These are phyloP conservation scores for Dermatemys mawii DNA, from an alignment of 2,113 vertebrate genomes.

Conservation along the genomic window DNA sequence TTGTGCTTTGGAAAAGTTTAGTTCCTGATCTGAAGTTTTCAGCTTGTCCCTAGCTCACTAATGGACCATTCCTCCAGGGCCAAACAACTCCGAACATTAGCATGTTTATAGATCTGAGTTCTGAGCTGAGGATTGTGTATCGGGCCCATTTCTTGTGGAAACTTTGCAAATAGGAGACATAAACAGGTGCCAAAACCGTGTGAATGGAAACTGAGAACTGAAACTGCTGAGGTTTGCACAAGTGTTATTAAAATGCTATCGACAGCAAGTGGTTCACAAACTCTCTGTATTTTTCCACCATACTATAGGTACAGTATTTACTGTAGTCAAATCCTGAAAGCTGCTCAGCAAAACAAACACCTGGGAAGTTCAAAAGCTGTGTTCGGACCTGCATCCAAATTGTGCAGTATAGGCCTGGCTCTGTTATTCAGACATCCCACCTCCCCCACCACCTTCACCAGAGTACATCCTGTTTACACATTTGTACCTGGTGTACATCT, in stretches of 20 bases:
- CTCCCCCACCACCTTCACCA: not conserved
- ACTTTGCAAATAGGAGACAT: slow-evolving; percentile 17
- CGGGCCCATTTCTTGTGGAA: not conserved
- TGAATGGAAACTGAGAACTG: slow-evolving; percentile 43
- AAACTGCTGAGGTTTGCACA: slow-evolving; percentile 54
- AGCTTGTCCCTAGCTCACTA: not conserved
- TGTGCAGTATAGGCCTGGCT: not conserved
- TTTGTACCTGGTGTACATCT: slow-evolving; percentile 49
- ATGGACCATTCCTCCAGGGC: not conserved
- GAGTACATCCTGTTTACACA: slow-evolving; percentile 17
- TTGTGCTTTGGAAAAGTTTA: not conserved
- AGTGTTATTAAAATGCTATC: slow-evolving; percentile 20
- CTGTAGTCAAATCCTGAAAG: not conserved
- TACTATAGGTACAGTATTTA: slow-evolving; percentile 24
- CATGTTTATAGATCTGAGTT: not conserved
- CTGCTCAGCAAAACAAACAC: not conserved
- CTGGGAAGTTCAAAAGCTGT: not conserved
- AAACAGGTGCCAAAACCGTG: not conserved
- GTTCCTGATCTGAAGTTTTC: not conserved
- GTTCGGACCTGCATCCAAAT: not conserved
- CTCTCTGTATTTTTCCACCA: slow-evolving; percentile 42
- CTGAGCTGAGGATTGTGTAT: not conserved
- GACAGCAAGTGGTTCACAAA: not conserved
- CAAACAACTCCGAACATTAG: not conserved
- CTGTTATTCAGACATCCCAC: not conserved